These are phyloP conservation scores for Xestoiulus laeticollis DNA, from an alignment of 2,888 invertebrate genomes.

Conservation along the genomic window DNA sequence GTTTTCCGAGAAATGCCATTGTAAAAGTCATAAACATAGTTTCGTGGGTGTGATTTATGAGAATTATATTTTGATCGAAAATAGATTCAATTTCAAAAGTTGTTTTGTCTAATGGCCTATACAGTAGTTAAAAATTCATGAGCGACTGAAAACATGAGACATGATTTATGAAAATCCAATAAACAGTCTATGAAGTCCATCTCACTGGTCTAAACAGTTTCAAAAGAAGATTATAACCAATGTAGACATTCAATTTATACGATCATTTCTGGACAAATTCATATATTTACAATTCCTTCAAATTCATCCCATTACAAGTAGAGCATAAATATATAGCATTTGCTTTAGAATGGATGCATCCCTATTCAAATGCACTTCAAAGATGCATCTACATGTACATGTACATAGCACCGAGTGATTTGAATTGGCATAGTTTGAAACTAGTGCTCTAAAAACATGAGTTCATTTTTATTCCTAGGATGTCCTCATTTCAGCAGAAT, in stretches of 20 bases:
- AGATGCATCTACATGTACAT: too few species aligned
- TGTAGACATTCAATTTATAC: not conserved
- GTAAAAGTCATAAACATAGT: not conserved
- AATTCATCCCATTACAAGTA: too few species aligned
- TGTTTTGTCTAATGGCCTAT: not conserved
- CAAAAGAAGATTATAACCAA: not conserved
- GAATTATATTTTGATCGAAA: not conserved
- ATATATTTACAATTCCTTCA: not conserved
- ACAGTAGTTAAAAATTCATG: not conserved
- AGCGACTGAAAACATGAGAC: not conserved
- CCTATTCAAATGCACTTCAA: too few species aligned
- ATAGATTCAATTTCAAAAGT: not conserved
- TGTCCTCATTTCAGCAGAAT: not conserved
- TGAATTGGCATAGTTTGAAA: not conserved
- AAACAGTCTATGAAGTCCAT: not conserved
- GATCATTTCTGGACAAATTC: not conserved
- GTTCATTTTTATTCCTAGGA: too few species aligned
- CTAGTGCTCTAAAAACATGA: not conserved
- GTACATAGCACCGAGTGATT: too few species aligned
- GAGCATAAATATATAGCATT: too few species aligned
- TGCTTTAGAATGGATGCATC: too few species aligned
- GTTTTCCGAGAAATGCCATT: constrained; percentile 15
- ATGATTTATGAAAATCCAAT: not conserved
- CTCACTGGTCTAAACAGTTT: not conserved
- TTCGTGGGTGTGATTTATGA: constrained; percentile 10